Conservation (phyloP, 2,113 vertebrate species). For the Passer domesticus region DNA sequence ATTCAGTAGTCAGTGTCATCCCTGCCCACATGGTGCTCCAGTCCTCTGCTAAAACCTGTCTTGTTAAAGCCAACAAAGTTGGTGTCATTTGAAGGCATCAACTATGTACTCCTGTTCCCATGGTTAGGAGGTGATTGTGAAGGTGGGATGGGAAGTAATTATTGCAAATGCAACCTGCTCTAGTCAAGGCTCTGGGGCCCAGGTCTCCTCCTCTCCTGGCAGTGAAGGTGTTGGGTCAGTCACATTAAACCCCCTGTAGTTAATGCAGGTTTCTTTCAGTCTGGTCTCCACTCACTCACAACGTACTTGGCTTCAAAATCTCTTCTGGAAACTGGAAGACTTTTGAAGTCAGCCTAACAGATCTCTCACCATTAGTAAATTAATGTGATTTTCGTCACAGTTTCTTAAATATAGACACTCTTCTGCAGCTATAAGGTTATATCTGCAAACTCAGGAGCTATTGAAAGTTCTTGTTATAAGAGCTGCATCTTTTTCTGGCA, state of each 20-base stretch:
- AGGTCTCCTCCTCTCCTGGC: neutral
- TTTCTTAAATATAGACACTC: neutral
- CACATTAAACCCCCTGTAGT: neutral
- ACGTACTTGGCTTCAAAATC: neutral
- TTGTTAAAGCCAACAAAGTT: neutral
- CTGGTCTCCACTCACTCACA: neutral
- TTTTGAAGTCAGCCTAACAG: neutral
- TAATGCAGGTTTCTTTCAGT: neutral
- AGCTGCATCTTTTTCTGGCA: neutral
- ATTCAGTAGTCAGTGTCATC: neutral
- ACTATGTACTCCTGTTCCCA: neutral
- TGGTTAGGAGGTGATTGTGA: neutral
- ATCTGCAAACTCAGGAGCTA: neutral
- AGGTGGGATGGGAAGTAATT: neutral
- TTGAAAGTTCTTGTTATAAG: neutral
- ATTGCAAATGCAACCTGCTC: neutral
- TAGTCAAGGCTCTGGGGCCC: neutral
- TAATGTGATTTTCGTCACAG: rapidly evolving
- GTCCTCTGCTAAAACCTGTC: neutral
- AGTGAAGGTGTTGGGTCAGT: neutral
- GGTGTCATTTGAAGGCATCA: neutral
- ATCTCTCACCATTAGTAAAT: neutral
- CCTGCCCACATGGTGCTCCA: neutral
- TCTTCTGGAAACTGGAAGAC: neutral
- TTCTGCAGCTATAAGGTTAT: neutral